phyloP scores from a whole-genome alignment of 1,140 invertebrate genomes.

The Stenopsyche tienmushanensis region DNA sequence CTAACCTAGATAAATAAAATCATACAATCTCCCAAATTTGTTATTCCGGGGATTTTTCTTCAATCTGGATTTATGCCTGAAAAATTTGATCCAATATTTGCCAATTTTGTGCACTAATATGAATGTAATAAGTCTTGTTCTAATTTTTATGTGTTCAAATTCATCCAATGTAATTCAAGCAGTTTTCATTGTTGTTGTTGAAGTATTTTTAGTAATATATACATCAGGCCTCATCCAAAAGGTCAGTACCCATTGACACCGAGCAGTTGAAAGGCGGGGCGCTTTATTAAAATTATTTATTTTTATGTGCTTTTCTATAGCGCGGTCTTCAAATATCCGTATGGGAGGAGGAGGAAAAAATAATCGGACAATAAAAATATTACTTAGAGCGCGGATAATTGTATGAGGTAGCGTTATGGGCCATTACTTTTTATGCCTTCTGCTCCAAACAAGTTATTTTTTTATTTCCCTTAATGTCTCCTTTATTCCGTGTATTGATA shows the following conservation, averaged over 20 bases:
- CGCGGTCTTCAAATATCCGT: background rate
- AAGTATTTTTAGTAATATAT: too few relatives aligned
- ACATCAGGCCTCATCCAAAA: too few relatives aligned
- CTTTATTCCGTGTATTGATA: background rate
- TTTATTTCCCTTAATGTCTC: background rate
- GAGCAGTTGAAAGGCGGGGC: background rate
- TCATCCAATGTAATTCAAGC: too few relatives aligned
- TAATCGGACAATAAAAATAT: conserved; percentile 30
- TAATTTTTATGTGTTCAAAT: too few relatives aligned
- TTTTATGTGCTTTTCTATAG: conserved; percentile 7
- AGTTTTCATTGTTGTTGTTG: too few relatives aligned
- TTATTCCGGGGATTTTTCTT: too few relatives aligned
- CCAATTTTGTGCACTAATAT: too few relatives aligned
- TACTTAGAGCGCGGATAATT: conserved; percentile 30
- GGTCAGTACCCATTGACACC: conserved; percentile 22
- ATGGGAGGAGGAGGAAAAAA: background rate
- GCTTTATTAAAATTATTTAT: conserved; percentile 23
- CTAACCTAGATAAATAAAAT: too few relatives aligned
- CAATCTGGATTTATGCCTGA: too few relatives aligned
- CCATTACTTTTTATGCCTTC: conserved; percentile 31
- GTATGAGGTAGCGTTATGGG: conserved; percentile 32
- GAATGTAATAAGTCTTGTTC: too few relatives aligned
- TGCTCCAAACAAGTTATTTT: background rate
- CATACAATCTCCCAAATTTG: too few relatives aligned
- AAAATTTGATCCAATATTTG: too few relatives aligned